A percentile compares a stretch with the other conserved stretches of the same genome.
phyloP scores from a whole-genome alignment of 2,113 vertebrate genomes.

The Cepphus grylle region DNA sequence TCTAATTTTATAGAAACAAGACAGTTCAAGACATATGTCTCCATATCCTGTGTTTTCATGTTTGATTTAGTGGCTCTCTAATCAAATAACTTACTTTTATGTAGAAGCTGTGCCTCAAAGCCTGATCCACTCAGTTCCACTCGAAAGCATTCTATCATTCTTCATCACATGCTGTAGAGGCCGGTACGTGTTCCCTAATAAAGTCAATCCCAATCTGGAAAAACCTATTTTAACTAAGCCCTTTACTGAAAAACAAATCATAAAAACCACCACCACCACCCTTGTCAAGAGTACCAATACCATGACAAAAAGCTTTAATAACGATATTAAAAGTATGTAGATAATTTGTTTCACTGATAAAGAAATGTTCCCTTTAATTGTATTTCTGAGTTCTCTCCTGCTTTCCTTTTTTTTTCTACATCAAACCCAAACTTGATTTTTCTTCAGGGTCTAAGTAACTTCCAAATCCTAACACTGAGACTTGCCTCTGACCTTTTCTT shows the following conservation, averaged over 20 bases:
- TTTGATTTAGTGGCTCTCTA: slow-evolving; percentile 1
- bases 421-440: neutral
- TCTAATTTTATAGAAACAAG: neutral
- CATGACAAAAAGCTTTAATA: neutral
- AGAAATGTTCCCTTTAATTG: neutral
- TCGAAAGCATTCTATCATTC: neutral
- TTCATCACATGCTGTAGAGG: neutral
- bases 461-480: neutral
- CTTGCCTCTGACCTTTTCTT: neutral
- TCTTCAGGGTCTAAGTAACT: neutral
- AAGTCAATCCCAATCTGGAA: neutral
- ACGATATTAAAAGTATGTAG: neutral
- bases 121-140: neutral
- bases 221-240: neutral
- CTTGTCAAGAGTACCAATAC: neutral
- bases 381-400: neutral
- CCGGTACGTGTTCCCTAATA: neutral
- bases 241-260: neutral
- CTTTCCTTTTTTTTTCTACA: neutral
- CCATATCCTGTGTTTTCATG: neutral
- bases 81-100: neutral
- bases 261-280: fast-evolving
- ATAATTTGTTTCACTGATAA: neutral
- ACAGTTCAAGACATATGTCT: neutral
- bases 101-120: neutral